Conservation (phyloP, 2,797 vertebrate genomes). For the Harpagifer antarcticus region DNA sequence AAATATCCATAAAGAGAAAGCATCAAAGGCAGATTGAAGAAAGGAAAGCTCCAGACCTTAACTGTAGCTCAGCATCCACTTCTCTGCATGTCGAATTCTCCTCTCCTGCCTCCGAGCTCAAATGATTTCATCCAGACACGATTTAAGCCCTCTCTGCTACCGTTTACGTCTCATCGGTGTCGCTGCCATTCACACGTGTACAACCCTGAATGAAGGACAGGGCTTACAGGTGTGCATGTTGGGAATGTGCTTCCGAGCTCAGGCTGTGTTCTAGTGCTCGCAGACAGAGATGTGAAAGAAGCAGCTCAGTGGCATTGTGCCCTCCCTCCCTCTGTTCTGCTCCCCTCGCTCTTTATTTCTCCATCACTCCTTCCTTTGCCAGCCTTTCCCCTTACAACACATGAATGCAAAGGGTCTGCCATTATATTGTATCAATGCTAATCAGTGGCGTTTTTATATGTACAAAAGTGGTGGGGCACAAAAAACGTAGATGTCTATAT, state of each 20-base stretch:
- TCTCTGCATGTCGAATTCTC: conserved; percentile 37
- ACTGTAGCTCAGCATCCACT: conserved; percentile 54
- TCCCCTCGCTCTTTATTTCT: conserved; percentile 35
- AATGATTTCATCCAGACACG: conserved; percentile 27
- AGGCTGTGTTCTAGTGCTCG: conserved; percentile 42
- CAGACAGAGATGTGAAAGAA: conserved; percentile 58
- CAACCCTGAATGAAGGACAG: conserved; percentile 22
- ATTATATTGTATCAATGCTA: too few relatives aligned
- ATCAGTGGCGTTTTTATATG: too few relatives aligned
- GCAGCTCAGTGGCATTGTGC: conserved; percentile 54
- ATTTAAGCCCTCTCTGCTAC: conserved; percentile 24
- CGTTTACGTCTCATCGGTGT: conserved; percentile 2
- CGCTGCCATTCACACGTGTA: conserved; percentile 5
- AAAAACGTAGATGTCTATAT: too few relatives aligned
- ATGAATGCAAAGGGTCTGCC: neutral
- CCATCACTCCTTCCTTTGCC: conserved; percentile 11
- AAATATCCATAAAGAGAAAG: neutral
- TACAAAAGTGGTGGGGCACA: too few relatives aligned
- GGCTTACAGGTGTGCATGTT: conserved; percentile 45
- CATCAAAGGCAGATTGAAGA: conserved; percentile 14
- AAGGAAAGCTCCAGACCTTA: conserved; percentile 60
- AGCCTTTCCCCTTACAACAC: neutral
- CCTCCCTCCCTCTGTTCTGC: conserved; percentile 45
- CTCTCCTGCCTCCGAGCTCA: conserved; percentile 42
- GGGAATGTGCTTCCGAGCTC: conserved; percentile 31